phyloP scores from a whole-genome alignment of 1,140 invertebrate genomes.

The Bacillus rossius region DNA sequence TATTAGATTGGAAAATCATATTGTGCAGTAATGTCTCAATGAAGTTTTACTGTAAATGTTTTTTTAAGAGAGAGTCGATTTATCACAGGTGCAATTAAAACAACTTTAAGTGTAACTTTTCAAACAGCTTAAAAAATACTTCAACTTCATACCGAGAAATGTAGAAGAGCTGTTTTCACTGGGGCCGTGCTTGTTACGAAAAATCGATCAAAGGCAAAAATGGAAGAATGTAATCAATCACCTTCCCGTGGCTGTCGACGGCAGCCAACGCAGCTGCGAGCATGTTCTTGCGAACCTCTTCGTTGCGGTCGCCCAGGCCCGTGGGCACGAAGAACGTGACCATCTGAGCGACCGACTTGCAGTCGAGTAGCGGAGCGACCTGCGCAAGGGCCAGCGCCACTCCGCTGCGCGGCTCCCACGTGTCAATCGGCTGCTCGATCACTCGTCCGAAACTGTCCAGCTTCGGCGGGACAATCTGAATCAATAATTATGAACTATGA shows the following conservation, averaged over 20 bases:
- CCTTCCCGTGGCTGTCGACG: constrained; percentile 89
- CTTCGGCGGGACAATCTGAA: constrained; percentile 74
- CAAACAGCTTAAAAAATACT: too few relatives aligned
- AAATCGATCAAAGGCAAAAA: too few relatives aligned
- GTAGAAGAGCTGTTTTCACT: too few relatives aligned
- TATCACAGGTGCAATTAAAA: too few relatives aligned
- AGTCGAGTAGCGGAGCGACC: constrained; percentile 62
- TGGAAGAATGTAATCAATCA: too few relatives aligned
- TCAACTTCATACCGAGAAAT: too few relatives aligned
- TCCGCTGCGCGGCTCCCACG: constrained; percentile 83
- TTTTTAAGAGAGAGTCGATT: too few relatives aligned
- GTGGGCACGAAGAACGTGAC: constrained; percentile 82
- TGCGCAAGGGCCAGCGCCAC: constrained; percentile 75
- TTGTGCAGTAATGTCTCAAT: too few relatives aligned
- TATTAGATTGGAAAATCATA: too few relatives aligned
- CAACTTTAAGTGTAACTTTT: too few relatives aligned
- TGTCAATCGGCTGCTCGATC: constrained; percentile 75
- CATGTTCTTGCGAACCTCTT: constrained; percentile 84
- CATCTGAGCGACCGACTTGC: constrained; percentile 60
- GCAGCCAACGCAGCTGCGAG: constrained; percentile 85
- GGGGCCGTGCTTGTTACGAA: too few relatives aligned
- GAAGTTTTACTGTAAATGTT: too few relatives aligned
- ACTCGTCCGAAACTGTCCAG: constrained; percentile 90
- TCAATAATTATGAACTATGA: constrained; percentile 17
- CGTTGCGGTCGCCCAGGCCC: constrained; percentile 80